These are phyloP conservation scores for Baryphthengus martii DNA, from an alignment of 2,113 vertebrate genomes.

Conservation along the genomic window DNA sequence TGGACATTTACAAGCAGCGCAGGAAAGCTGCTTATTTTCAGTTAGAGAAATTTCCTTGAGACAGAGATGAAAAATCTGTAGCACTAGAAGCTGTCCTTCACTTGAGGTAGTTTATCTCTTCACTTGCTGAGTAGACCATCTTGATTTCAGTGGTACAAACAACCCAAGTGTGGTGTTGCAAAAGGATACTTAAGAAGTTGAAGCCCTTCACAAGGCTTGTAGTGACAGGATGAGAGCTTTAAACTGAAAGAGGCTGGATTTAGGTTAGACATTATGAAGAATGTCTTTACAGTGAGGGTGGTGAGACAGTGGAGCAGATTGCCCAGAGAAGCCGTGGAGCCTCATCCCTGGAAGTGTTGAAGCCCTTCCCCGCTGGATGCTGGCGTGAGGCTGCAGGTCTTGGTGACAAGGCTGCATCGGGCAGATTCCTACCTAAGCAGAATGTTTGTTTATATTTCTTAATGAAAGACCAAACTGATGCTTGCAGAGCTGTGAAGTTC, in stretches of 20 bases:
- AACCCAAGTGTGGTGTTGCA: rapidly evolving
- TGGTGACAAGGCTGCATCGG: neutral
- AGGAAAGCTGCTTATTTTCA: neutral
- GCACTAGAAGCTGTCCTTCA: neutral
- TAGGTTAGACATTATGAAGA: too few relatives aligned
- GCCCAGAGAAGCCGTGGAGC: too few relatives aligned
- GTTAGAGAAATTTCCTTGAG: neutral
- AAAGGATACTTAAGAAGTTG: neutral
- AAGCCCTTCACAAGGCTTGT: too few relatives aligned
- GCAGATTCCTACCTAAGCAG: neutral
- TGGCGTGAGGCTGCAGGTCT: neutral
- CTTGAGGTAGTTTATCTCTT: neutral
- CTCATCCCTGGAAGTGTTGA: too few relatives aligned
- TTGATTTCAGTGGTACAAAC: neutral
- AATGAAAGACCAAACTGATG: neutral
- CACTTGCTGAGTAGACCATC: neutral
- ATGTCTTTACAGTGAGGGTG: too few relatives aligned
- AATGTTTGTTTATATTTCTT: neutral
- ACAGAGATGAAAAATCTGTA: neutral
- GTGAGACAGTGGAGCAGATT: too few relatives aligned
- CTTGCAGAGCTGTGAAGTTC: neutral
- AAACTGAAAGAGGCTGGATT: too few relatives aligned
- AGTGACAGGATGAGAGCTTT: too few relatives aligned
- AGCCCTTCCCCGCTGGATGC: neutral
- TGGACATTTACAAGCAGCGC: too few relatives aligned